Percentiles rank a stretch among this genome's conserved stretches.
These are phyloP conservation scores for Leptonema lineaticorne DNA, from an alignment of 1,140 invertebrate genomes.

Conservation along the genomic window DNA sequence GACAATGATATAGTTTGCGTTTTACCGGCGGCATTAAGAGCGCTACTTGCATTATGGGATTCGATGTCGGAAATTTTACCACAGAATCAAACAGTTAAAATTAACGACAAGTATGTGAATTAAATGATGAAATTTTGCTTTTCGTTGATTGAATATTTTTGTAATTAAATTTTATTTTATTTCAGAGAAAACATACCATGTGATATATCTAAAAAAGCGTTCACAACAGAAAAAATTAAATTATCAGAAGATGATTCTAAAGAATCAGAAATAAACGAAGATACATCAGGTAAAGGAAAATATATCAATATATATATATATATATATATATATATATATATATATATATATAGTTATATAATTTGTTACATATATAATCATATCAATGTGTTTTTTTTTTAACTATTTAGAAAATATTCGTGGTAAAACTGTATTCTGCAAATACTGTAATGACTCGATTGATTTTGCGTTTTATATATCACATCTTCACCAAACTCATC, in stretches of 20 bases:
- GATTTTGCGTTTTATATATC: not conserved
- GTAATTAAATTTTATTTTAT: not conserved
- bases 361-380: not conserved
- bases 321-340: not conserved
- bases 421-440: not conserved
- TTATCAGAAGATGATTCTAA: not conserved
- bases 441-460: slow-evolving; percentile 1
- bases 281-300: not conserved
- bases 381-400: not conserved
- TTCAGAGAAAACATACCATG: slow-evolving; percentile 5
- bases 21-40: slow-evolving; percentile 82
- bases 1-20: slow-evolving; percentile 62
- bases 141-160: not conserved
- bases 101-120: slow-evolving; percentile 11
- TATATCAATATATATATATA: not conserved
- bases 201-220: not conserved
- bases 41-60: slow-evolving; percentile 85
- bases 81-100: not conserved
- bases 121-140: not conserved
- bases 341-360: not conserved
- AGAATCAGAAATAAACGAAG: not conserved
- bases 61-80: slow-evolving; percentile 64
- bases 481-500: not conserved
- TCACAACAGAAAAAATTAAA: not conserved
- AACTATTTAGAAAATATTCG: not conserved